These are phyloP conservation scores for Leptinotarsa juncta DNA, from an alignment of 2,888 invertebrate species.

Conservation along the genomic window DNA sequence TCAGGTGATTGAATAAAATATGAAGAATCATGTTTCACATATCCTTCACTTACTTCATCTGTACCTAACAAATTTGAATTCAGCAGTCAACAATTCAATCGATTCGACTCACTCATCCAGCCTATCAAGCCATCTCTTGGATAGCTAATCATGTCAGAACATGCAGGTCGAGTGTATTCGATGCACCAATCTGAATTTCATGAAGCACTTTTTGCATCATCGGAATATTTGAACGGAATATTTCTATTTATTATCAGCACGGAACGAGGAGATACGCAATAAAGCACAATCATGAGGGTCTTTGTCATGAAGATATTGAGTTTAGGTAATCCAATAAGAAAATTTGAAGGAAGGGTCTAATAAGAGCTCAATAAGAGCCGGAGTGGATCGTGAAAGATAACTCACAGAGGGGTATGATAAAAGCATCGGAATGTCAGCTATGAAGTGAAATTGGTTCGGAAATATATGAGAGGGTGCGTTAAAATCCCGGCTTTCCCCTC, in stretches of 20 bases:
- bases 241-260: constrained; percentile 15
- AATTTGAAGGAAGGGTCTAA: constrained; percentile 40
- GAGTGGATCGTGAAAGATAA: constrained; percentile 50
- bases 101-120: not conserved
- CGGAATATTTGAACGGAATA: not conserved
- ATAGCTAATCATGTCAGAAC: constrained; percentile 3
- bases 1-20: not conserved
- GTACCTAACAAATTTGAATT: not conserved
- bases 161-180: constrained; percentile 1
- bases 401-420: constrained; percentile 45
- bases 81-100: not conserved
- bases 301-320: constrained; percentile 47
- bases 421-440: constrained; percentile 43
- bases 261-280: constrained; percentile 20
- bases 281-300: constrained; percentile 28
- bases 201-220: constrained; percentile 3
- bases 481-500: constrained; percentile 2
- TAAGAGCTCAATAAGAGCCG: constrained; percentile 45
- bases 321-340: constrained; percentile 50
- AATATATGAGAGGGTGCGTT: constrained; percentile 33
- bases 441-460: constrained; percentile 48
- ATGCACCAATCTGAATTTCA: constrained; percentile 9
- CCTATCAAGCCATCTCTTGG: not conserved
- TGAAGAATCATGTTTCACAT: not conserved
- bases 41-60: not conserved